Evolutionary conservation across 2,888 invertebrate species (phyloP), one percentile per base, ranked within the genome.

Genomic region (Nebria salina): DNA sequence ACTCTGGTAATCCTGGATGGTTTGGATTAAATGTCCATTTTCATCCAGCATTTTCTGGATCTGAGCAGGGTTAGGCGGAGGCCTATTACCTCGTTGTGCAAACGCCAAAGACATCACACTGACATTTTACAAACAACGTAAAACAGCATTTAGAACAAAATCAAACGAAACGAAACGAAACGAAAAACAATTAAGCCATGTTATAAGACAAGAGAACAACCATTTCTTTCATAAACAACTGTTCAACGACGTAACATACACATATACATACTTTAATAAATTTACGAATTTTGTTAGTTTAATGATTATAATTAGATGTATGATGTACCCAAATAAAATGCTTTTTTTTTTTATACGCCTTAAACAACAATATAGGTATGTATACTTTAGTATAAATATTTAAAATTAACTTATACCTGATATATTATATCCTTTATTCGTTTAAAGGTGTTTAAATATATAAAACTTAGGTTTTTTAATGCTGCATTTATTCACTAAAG

Each of bases 31-130:
- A 88, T 98, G 97, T 85, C 96, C 96, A 89, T 99, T 99, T 90
- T 99, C 99, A 90, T 99, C 98, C 82, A 99, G 91, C 93, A 99
- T 95, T 93, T 98, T 97, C 89, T 97, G 97, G 86, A 97, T 95
- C 89, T 96, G 96, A 75, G 94, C 94, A 82, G 95, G 94, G 88
- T 92, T 96, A 68, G 95, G 93, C 76, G 96, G 94, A 82, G 92
- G 93, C 81, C 94, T 93, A 83, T 93, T 92, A 87, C 92, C 92
- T 87, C 94, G 91, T 86, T 93, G 93, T 82, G 93, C 94, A 88
- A 94, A 95, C 82, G 94, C 92, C 85, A 94, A 92, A 73, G 95
- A 95, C 95, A 95, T 95, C 78, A 41, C 78, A 75, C 79, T 79
- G 72, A 54, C 4, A 8, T 54, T 54, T 54, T 54, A 54, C 54